Base-by-base conservation (phyloP, 2,113 vertebrate genomes). In the Pomatorhinus ruficollis region DNA sequence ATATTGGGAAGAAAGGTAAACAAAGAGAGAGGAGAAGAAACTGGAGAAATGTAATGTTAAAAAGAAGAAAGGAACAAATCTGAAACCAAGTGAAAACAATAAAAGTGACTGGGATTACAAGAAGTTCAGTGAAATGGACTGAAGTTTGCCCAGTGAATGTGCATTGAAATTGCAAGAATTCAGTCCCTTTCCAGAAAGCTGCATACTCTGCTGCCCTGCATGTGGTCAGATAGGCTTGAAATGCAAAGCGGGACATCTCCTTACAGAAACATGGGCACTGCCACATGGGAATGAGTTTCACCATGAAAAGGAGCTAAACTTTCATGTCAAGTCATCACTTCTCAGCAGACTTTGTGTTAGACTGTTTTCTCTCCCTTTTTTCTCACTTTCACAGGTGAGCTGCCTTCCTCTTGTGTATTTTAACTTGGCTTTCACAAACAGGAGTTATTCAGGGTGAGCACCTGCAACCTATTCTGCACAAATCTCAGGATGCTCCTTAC, bases 221-320 rank as follows among this genome's bases (percentile, higher is more conserved):
- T 1, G 1, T 19, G 35, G 16, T 39, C 31, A 28, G 10, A 12
- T 0, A 6, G 59, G 10, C 30, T 52, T 39, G 33, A 24, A 33
- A 25, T 65, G 42, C 37, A 40, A 79, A 61, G 50, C 3, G 8
- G 7, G 6, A 6, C 33, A 19, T 90, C 21, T 45, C 33, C 61
- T 68, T n/a, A 59, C 18, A 50, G 35, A 28, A 47, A 45, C 37
- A 33, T 9, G 25, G 35, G 7, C 23, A 11, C 13, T 68, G 28
- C 12, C 12, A 47, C 0, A 0, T 50, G 69, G 16, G 21, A 23
- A 30, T 45, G 42, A 15, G 30, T 42, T 60, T 68, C 52, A 71
- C 24, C 18, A 11, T 5, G 10, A 37, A 23, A n/a, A 70, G 11
- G 17, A 71, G 19, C 39, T 63, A 75, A 59, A 52, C 10, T 86